These are phyloP conservation scores for Chelonoidis abingdonii DNA, from an alignment of 2,113 vertebrate species.

Conservation along the genomic window DNA sequence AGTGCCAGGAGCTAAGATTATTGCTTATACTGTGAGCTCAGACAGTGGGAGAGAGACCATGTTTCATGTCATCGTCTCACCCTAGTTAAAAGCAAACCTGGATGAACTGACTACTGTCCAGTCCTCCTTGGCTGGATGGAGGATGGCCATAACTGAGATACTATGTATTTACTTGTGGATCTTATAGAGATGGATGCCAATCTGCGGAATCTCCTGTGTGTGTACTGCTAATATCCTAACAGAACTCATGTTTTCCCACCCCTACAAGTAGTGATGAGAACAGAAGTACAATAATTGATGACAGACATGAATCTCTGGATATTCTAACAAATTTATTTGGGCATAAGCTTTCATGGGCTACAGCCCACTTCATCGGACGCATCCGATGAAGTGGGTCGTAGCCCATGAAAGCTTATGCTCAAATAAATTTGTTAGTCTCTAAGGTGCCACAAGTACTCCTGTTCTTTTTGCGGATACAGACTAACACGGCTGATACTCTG, in stretches of 20 bases:
- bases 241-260: rapidly evolving
- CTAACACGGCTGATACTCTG: too few species aligned
- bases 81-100: rapidly evolving
- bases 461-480: too few species aligned
- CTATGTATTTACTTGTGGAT: not conserved
- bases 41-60: not conserved
- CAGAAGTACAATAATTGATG: not conserved
- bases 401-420: too few species aligned
- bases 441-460: too few species aligned
- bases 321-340: not conserved
- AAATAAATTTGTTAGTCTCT: too few species aligned
- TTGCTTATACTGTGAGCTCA: rapidly evolving
- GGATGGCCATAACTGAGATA: not conserved
- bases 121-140: rapidly evolving
- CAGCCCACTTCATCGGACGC: too few species aligned
- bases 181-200: not conserved
- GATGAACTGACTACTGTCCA: not conserved
- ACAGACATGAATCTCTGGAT: rapidly evolving
- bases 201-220: not conserved
- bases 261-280: not conserved
- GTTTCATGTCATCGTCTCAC: rapidly evolving
- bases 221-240: rapidly evolving
- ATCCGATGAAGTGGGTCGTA: too few species aligned
- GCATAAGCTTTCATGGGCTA: too few species aligned
- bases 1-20: not conserved